phyloP scores from a whole-genome alignment of 2,888 invertebrate genomes.

The Hydraecia micacea region DNA sequence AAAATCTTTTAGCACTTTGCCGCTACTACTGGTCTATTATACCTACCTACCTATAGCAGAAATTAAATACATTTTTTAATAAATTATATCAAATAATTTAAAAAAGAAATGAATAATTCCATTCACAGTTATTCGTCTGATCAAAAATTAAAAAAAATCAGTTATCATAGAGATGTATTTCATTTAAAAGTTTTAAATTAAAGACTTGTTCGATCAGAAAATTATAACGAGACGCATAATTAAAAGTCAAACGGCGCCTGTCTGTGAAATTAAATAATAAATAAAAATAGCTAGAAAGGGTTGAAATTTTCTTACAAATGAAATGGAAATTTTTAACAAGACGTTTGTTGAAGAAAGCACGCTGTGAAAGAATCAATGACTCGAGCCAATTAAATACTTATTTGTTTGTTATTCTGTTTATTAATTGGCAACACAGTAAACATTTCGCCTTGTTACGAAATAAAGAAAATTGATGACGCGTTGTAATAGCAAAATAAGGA shows the following conservation, averaged over 20 bases:
- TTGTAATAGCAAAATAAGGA: conserved; percentile 36
- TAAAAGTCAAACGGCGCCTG: conserved; percentile 77
- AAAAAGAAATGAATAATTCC: neutral
- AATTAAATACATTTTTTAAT: neutral
- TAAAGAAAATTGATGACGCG: conserved; percentile 51
- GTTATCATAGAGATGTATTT: conserved; percentile 26
- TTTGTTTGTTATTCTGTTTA: conserved; percentile 69
- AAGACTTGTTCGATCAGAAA: conserved; percentile 79
- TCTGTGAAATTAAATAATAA: conserved; percentile 74
- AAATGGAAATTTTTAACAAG: conserved; percentile 90
- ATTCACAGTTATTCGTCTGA: conserved; percentile 9
- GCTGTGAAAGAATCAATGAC: conserved; percentile 74
- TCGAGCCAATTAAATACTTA: conserved; percentile 81
- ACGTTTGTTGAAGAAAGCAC: conserved; percentile 67
- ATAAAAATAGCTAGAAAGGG: conserved; percentile 76
- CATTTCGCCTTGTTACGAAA: conserved; percentile 28
- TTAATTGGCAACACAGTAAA: conserved; percentile 64
- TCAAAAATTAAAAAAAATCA: conserved; percentile 6
- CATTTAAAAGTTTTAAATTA: conserved; percentile 48
- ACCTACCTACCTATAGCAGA: neutral
- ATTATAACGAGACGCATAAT: conserved; percentile 83
- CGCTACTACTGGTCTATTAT: neutral
- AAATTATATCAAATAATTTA: neutral
- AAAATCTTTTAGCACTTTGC: neutral
- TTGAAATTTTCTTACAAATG: conserved; percentile 85